phyloP scores from a whole-genome alignment of 2,888 invertebrate species.

The Melieria omissa region DNA sequence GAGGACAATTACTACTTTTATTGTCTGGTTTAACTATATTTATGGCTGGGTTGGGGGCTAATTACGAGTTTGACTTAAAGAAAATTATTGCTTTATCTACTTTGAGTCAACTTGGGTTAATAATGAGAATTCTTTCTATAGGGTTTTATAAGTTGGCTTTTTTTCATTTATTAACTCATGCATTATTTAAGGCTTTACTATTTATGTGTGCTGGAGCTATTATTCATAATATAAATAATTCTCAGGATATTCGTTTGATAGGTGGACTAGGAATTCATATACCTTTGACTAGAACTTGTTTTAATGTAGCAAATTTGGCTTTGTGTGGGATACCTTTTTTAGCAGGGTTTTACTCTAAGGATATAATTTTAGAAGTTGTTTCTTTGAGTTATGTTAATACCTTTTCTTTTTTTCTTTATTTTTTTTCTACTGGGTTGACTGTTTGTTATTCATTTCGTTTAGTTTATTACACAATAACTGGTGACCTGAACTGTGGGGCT shows the following conservation, averaged over 20 bases:
- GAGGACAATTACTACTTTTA: constrained; percentile 70
- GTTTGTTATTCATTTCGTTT: constrained; percentile 71
- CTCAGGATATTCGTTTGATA: no score
- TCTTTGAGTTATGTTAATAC: constrained; percentile 70
- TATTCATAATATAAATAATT: no score
- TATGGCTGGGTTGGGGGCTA: constrained; percentile 72
- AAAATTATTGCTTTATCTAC: constrained; percentile 81
- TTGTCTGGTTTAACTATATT: constrained; percentile 72
- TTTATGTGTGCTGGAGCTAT: no score
- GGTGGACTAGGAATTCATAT: no score
- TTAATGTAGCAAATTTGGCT: no score
- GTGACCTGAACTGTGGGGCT: constrained; percentile 68
- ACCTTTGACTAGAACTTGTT: no score
- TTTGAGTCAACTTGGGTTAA: no score
- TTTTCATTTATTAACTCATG: constrained; percentile 80
- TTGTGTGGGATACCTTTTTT: constrained; percentile 69
- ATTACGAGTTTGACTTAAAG: constrained; percentile 77
- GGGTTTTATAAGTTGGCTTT: constrained; percentile 71
- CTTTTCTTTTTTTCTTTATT: constrained; percentile 69
- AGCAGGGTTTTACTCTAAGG: constrained; percentile 75
- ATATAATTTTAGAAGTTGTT: constrained; percentile 72
- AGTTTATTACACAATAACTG: constrained; percentile 70
- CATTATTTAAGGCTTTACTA: constrained; percentile 49
- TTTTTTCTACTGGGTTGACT: constrained; percentile 71
- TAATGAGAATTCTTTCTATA: constrained; percentile 58